A percentile compares a stretch with the other conserved stretches of the same genome.
Evolutionary conservation across 1,140 invertebrate species (phyloP).

Genomic region (Epicauta chinensis): DNA sequence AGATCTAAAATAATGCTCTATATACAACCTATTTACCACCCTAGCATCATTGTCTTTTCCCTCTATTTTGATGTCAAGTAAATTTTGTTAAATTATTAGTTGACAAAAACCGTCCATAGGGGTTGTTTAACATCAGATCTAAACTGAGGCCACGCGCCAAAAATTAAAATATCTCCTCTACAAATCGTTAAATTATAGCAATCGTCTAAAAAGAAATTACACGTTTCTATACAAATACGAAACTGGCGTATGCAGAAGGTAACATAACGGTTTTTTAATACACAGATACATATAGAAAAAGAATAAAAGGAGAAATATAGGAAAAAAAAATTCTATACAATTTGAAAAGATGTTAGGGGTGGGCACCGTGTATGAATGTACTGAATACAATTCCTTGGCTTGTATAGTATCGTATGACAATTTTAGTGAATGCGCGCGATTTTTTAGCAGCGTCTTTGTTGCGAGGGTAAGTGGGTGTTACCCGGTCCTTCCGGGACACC

Average conservation of each 20-base stretch:
- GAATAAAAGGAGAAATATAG: background rate
- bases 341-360: background rate
- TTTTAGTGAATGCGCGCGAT: background rate
- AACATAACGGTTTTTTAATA: background rate
- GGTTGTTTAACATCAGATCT: background rate
- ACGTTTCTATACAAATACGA: slow-evolving; percentile 22
- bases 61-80: too few species aligned
- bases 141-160: slow-evolving; percentile 27
- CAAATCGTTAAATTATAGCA: slow-evolving; percentile 35
- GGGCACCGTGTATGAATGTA: background rate
- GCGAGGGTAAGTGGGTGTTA: background rate
- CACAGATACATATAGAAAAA: background rate
- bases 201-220: slow-evolving; percentile 27
- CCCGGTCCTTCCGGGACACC: background rate
- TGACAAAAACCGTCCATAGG: too few species aligned
- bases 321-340: too few species aligned
- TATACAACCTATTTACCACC: too few species aligned
- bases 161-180: slow-evolving; percentile 33
- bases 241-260: slow-evolving; percentile 20
- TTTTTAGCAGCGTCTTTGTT: background rate
- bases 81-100: too few species aligned
- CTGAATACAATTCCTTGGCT: slow-evolving; percentile 12
- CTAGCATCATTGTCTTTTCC: too few species aligned
- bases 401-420: background rate
- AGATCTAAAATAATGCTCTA: too few species aligned